Percentiles rank a stretch among this genome's conserved stretches.
Evolutionary conservation across 2,888 invertebrate genomes (phyloP).

Genomic region (Leptinotarsa rubiginosa): DNA sequence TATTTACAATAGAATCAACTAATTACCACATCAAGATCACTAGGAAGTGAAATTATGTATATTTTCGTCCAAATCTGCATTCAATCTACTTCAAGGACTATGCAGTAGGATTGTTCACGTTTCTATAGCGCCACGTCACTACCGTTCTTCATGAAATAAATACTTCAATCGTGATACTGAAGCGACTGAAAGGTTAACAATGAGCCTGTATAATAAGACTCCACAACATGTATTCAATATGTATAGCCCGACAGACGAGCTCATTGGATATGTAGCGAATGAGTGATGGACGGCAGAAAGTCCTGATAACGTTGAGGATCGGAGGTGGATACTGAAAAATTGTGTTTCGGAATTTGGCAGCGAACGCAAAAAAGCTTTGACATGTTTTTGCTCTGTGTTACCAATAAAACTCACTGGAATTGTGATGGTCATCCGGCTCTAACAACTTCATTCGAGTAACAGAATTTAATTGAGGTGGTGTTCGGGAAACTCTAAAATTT

Average conservation of each 20-base stretch:
- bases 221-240: constrained; percentile 31
- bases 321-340: neutral
- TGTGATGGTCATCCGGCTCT: neutral
- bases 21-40: neutral
- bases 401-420: neutral
- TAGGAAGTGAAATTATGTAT: neutral
- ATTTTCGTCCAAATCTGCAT: neutral
- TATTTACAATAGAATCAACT: too few relatives aligned
- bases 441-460: neutral
- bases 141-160: constrained; percentile 28
- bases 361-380: neutral
- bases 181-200: constrained; percentile 34
- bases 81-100: neutral
- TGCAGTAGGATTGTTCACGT: constrained; percentile 4
- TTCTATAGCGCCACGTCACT: constrained; percentile 28
- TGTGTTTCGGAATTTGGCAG: neutral
- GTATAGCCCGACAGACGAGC: constrained; percentile 27
- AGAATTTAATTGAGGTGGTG: neutral
- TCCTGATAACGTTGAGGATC: neutral
- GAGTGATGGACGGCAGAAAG: constrained; percentile 18
- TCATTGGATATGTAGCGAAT: constrained; percentile 11
- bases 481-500: neutral
- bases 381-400: neutral
- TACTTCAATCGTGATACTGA: constrained; percentile 33
- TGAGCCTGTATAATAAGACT: constrained; percentile 30